Base-by-base conservation (phyloP, 2,797 vertebrate genomes). In the Manis javanica region DNA sequence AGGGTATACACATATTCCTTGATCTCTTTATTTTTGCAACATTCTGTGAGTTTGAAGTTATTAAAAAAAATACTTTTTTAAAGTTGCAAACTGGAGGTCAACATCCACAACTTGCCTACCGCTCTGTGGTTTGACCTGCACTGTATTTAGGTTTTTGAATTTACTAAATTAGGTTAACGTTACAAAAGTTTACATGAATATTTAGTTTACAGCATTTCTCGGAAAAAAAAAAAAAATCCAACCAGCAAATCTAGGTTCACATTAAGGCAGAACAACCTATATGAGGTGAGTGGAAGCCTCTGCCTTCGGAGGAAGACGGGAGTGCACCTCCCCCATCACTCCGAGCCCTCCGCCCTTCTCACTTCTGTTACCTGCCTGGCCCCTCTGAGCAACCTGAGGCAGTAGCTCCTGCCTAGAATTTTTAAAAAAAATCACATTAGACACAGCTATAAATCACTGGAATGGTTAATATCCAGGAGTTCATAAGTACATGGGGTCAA, bases 31-130 rank as follows among this genome's bases (percentile, higher is more conserved):
- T 61, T 74, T 92, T 19, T 74, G 23, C 2, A 66, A 51, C 14
- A 26, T 42, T 93, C 95, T 46, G 7, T 34, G 77, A 63, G 6
- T 72, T 24, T 88, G 24, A 89, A 87, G 12, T 87, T 87, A 84
- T 89, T 74, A 82, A 68, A 75, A 86, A 88, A 66, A 87, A 61
- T 34, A 5, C 10, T 39, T 42, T 77, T 57, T 26, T 39, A 5
- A 61, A 93, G 34, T 37, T 90, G 59, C 31, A 46, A 72, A 87
- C 31, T n/a, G 18, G 51, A 74, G 51, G 64, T 13, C 77, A 21
- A 2, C 7, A 9, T 86, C 42, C 55, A 84, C 24, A 74, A 31
- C 9, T 39, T 66, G 63, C 29, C 13, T 71, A 34, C 5, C 87
- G 72, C 37, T 63, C 61, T 72, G 10, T 21, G 42, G 37, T 78